Evolutionary conservation across 2,797 vertebrate genomes (phyloP).

Genomic region (Clamator glandarius): DNA sequence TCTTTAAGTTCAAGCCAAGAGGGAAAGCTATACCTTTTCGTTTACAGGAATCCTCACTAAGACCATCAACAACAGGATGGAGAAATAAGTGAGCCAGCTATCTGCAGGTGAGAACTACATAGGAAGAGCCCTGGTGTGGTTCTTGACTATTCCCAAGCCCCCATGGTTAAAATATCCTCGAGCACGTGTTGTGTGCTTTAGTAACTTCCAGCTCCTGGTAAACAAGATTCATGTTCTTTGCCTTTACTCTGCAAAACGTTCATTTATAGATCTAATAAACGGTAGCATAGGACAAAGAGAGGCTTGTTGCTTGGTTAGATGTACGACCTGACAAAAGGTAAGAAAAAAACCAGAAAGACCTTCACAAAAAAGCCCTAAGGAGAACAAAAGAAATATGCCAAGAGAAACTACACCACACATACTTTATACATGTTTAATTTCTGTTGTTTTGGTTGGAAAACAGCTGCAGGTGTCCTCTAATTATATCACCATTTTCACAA

Average conservation of each 20-base stretch:
- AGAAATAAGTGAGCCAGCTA: not conserved
- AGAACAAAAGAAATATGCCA: constrained; percentile 71
- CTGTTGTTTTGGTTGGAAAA: constrained; percentile 85
- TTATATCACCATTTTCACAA: constrained; percentile 85
- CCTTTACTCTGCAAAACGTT: constrained; percentile 18
- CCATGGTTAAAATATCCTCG: not conserved
- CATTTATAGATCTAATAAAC: constrained; percentile 41
- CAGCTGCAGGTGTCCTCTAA: constrained; percentile 85
- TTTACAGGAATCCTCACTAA: not conserved
- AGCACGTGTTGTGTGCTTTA: not conserved
- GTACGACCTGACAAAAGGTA: constrained; percentile 47
- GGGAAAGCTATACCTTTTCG: not conserved
- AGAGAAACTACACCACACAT: constrained; percentile 72
- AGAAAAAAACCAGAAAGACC: constrained; percentile 19
- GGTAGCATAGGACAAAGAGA: not conserved
- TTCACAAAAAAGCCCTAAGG: not conserved
- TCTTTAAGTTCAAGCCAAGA: not conserved
- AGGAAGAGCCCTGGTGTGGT: not conserved
- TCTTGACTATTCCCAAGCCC: not conserved
- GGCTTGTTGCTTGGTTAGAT: constrained; percentile 64
- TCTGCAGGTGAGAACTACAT: not conserved
- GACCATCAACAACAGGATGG: not conserved
- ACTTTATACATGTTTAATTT: constrained; percentile 84
- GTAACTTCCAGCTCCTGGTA: constrained; percentile 18
- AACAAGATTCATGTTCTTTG: constrained; percentile 37